phyloP scores from a whole-genome alignment of 2,797 vertebrate genomes.

The Xiphorhynchus erythropygius region DNA sequence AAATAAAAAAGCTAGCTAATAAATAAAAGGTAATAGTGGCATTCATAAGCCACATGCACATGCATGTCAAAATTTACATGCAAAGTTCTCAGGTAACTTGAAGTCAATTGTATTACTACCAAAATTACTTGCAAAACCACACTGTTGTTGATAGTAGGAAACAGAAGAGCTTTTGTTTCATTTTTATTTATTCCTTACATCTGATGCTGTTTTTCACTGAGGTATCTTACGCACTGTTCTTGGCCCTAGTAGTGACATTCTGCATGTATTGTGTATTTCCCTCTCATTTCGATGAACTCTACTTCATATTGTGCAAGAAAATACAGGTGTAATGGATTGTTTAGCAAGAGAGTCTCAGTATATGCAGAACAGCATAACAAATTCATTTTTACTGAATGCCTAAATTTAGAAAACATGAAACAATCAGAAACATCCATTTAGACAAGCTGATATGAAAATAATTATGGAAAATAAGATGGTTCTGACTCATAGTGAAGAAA shows the following conservation, averaged over 20 bases:
- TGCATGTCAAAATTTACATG: background rate
- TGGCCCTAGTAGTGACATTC: background rate
- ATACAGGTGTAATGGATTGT: background rate
- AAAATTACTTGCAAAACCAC: background rate
- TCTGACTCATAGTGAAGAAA: background rate
- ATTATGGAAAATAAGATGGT: background rate
- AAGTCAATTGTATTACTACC: background rate
- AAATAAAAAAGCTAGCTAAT: background rate
- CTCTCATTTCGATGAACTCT: background rate
- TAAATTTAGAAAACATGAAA: background rate
- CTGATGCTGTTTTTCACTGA: background rate
- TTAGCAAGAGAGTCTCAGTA: background rate
- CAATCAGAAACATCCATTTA: background rate
- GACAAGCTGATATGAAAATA: background rate
- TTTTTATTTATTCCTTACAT: background rate
- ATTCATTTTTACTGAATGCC: background rate
- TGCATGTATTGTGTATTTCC: background rate
- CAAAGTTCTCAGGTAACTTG: background rate
- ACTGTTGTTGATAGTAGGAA: background rate
- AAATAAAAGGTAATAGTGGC: background rate
- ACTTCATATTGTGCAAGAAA: background rate
- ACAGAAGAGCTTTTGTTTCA: background rate
- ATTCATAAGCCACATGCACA: background rate
- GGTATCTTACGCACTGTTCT: background rate
- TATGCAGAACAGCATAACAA: background rate